Conservation (phyloP, 2,113 vertebrate species). For the Neotoma lepida region DNA sequence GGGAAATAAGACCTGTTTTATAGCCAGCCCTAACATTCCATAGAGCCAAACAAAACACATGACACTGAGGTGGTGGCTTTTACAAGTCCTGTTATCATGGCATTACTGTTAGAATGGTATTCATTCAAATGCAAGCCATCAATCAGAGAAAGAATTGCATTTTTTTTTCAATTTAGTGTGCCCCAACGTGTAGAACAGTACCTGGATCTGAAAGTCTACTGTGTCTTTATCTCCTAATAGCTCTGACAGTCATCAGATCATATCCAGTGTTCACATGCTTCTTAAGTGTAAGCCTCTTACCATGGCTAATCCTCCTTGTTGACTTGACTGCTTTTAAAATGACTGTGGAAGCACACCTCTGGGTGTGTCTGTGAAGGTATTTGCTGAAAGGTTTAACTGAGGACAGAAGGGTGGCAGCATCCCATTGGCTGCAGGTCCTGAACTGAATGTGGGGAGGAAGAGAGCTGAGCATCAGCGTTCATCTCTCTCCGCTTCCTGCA, state of each 20-base stretch:
- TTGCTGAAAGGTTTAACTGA: neutral
- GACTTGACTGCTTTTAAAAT: neutral
- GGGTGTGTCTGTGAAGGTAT: neutral
- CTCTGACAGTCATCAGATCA: neutral
- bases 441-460: neutral
- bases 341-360: neutral
- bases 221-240: neutral
- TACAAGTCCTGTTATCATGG: neutral
- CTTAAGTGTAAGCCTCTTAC: neutral
- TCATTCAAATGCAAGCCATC: constrained; percentile 24
- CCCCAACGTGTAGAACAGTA: neutral
- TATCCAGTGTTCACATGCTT: neutral
- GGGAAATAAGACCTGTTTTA: neutral
- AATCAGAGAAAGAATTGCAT: neutral
- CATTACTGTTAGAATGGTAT: neutral
- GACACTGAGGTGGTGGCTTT: neutral
- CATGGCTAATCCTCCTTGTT: neutral
- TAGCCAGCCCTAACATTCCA: neutral
- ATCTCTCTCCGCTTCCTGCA: neutral
- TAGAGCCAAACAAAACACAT: constrained; percentile 24
- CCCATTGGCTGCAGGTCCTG: neutral
- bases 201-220: neutral
- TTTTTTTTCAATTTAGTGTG: neutral
- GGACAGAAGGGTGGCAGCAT: neutral
- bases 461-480: neutral